These are phyloP conservation scores for Drosophila barbarae DNA, from an alignment of 2,888 invertebrate genomes.

Conservation along the genomic window DNA sequence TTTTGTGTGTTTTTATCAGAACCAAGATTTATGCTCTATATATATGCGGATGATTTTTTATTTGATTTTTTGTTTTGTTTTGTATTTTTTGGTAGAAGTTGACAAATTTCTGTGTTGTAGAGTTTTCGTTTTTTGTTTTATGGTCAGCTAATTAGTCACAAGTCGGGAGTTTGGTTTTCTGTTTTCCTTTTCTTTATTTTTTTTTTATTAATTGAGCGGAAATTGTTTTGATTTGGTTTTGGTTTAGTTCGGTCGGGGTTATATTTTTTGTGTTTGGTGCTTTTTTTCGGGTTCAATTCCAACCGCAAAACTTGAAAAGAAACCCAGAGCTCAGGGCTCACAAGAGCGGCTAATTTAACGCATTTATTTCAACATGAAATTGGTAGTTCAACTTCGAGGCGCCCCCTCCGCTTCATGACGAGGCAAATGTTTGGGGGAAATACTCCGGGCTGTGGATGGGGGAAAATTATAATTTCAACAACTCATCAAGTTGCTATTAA, in stretches of 20 bases:
- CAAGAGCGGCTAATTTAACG: slow-evolving; percentile 73
- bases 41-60: slow-evolving; percentile 28
- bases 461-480: slow-evolving; percentile 70
- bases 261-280: background rate
- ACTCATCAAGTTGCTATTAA: slow-evolving; percentile 75
- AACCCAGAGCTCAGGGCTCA: slow-evolving; percentile 22
- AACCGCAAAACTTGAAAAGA: slow-evolving; percentile 42
- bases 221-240: slow-evolving; percentile 61
- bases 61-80: slow-evolving; percentile 16
- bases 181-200: slow-evolving; percentile 21
- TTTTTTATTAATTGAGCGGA: slow-evolving; percentile 66
- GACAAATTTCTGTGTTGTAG: slow-evolving; percentile 55
- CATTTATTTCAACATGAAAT: slow-evolving; percentile 58
- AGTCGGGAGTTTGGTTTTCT: slow-evolving; percentile 18
- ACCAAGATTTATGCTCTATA: slow-evolving; percentile 63
- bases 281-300: background rate
- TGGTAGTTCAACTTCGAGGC: slow-evolving; percentile 36
- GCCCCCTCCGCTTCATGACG: slow-evolving; percentile 61
- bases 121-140: slow-evolving; percentile 15
- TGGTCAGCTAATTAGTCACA: slow-evolving; percentile 64
- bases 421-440: slow-evolving; percentile 13
- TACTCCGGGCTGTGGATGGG: background rate
- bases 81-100: slow-evolving; percentile 48
- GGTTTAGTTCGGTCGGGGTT: background rate
- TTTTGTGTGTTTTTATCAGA: slow-evolving; percentile 30